Evolutionary conservation across 2,797 vertebrate species (phyloP).

Genomic region (Alca torda): DNA sequence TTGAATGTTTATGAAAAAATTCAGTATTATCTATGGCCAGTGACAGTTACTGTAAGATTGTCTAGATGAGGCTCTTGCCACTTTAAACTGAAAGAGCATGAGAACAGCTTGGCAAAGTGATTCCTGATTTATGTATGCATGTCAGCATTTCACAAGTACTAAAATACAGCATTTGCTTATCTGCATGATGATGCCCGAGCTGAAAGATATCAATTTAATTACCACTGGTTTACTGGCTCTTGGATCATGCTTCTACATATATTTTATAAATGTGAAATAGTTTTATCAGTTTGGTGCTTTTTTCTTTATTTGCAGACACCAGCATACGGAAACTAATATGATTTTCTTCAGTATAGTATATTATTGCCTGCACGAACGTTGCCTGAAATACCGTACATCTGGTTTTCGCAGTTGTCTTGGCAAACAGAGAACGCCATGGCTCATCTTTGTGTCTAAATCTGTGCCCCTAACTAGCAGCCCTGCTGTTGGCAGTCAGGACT

Average conservation of each 20-base stretch:
- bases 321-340: neutral
- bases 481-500: neutral
- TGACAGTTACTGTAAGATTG: neutral
- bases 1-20: neutral
- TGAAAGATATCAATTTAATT: neutral
- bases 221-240: neutral
- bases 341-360: neutral
- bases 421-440: neutral
- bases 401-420: neutral
- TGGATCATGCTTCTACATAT: neutral
- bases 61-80: neutral
- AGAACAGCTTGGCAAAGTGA: conserved; percentile 33
- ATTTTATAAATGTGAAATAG: neutral
- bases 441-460: neutral
- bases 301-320: neutral
- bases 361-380: neutral
- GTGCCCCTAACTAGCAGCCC: neutral
- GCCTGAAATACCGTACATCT: neutral
- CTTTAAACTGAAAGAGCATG: neutral
- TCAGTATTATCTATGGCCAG: neutral
- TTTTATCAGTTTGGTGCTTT: neutral
- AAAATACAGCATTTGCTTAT: conserved; percentile 21
- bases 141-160: conserved; percentile 45
- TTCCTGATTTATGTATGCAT: conserved; percentile 23
- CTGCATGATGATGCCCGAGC: neutral